Base-by-base conservation (phyloP, 2,888 invertebrate species). In the Hartigia nigra region DNA sequence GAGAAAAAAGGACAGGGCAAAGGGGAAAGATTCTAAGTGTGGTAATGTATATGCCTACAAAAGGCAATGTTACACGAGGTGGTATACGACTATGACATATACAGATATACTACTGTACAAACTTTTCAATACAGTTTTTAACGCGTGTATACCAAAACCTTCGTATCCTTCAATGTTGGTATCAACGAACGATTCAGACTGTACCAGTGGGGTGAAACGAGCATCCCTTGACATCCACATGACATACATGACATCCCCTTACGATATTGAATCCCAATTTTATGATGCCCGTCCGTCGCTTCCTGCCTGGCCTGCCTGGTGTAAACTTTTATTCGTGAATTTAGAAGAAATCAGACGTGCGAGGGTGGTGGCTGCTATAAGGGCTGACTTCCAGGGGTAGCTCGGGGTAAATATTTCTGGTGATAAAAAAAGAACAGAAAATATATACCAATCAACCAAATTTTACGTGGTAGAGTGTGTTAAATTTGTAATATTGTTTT, bases 261-360 rank as follows among this genome's bases (percentile, higher is more conserved):
- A 84, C 87, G 90, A 90, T 90, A 90, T 90, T 90, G 89, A 90
- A 90, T 90, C 88, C 87, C 89, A 87, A 90, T 90, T 90, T 90
- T 90, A 90, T 88, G 90, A 90, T 89, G 14, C 83, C 79, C 78
- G 78, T 79, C 78, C 81, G 77, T 74, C 77, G 75, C 69, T 77
- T 78, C 77, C 80, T 81, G n/a, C n/a, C n/a, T n/a, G n/a, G n/a
- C 84, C 82, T 76, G 81, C 83, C 85, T 87, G 90, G 87, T 89
- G 91, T 91, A 91, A 91, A 91, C 89, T 91, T 91, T 91, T 90
- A 91, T 91, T 89, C 86, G 88, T 86, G 86, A 90, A 88, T 91
- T 90, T 88, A 84, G 87, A 90, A 87, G 89, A 89, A 91, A 91
- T 90, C 91, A 88, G 83, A 85, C 86, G 83, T 14, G 32, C 72